These are phyloP conservation scores for Dolichallabes microphthalmus DNA, from an alignment of 2,113 vertebrate species.

Conservation along the genomic window DNA sequence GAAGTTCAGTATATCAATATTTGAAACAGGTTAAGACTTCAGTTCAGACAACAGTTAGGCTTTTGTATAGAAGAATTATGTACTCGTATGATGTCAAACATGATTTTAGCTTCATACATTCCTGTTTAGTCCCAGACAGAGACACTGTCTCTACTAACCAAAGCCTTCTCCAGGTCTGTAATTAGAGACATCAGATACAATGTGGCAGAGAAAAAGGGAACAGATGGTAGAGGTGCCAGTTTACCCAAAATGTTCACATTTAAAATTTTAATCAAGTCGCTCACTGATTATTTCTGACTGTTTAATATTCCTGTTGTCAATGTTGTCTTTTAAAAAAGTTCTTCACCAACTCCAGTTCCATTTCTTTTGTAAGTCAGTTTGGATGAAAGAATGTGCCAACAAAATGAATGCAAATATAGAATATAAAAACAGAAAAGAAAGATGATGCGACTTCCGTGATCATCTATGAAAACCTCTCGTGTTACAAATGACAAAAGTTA, in stretches of 20 bases:
- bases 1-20: not conserved
- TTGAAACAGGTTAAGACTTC: not conserved
- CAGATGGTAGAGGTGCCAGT: slow-evolving; percentile 19
- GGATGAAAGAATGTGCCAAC: not conserved
- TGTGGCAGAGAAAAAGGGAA: slow-evolving; percentile 2
- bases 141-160: slow-evolving; percentile 36
- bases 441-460: no score
- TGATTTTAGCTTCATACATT: slow-evolving; percentile 40
- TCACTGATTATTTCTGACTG: not conserved
- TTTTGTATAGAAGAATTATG: not conserved
- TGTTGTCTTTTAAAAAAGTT: not conserved
- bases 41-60: not conserved
- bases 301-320: not conserved
- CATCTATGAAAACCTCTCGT: not conserved
- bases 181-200: slow-evolving; percentile 36
- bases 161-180: not conserved
- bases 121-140: slow-evolving; percentile 56
- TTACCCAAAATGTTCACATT: not conserved
- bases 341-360: not conserved
- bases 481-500: no score
- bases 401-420: not conserved
- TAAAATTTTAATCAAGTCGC: not conserved
- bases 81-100: not conserved
- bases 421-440: not conserved
- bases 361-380: not conserved